Conservation (phyloP, 2,113 vertebrate species). For the Turdus rufiventris region DNA sequence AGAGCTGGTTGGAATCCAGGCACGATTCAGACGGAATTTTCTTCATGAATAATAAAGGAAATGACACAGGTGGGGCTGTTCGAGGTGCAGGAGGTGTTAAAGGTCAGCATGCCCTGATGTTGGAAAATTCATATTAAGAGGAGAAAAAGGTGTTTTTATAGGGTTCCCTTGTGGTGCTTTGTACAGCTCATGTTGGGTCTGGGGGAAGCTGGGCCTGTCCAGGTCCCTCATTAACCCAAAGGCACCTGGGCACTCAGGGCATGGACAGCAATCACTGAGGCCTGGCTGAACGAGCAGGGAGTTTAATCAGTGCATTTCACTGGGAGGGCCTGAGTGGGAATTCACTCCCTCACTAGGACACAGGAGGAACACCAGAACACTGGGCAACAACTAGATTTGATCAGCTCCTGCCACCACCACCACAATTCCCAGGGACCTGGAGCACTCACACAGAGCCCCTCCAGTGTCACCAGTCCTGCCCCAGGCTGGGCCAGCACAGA, state of each 20-base stretch:
- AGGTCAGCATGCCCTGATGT: accelerated
- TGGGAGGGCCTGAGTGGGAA: background rate
- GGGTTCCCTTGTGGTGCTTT: no score
- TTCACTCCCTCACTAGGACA: background rate
- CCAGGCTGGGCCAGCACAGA: background rate
- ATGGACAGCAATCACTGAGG: accelerated
- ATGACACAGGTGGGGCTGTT: background rate
- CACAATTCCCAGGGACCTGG: background rate
- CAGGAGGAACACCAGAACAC: no score
- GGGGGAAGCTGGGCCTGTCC: background rate
- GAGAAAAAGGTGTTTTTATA: background rate
- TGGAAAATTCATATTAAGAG: background rate
- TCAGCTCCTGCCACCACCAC: background rate
- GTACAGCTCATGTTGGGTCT: background rate
- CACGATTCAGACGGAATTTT: background rate
- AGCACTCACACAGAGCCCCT: background rate
- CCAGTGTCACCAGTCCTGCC: background rate
- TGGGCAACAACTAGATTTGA: background rate
- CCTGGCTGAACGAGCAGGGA: background rate
- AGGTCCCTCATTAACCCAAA: background rate
- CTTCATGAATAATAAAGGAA: background rate
- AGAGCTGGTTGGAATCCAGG: background rate
- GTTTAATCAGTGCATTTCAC: background rate
- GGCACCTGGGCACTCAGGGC: accelerated
- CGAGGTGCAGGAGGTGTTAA: background rate